Conservation (phyloP, 92 coral and sea anemone species). For the Epizoanthus rinbou region DNA sequence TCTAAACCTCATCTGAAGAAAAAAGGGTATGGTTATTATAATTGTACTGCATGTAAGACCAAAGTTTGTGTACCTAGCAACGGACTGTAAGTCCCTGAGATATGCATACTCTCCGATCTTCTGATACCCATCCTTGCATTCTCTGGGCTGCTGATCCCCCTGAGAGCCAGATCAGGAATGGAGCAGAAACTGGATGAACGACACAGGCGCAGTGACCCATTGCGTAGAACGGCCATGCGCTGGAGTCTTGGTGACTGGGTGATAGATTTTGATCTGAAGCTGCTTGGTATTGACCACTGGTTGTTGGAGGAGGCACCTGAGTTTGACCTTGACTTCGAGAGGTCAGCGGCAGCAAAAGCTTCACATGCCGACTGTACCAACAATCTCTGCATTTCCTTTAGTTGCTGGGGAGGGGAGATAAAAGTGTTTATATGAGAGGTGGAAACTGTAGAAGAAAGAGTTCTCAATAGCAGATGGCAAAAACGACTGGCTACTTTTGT, state of each 20-base stretch:
- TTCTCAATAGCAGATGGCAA: too few relatives aligned
- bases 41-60: too few relatives aligned
- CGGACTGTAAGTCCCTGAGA: slow-evolving; percentile 68
- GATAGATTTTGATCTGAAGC: slow-evolving; percentile 54
- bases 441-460: not conserved
- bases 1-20: too few relatives aligned
- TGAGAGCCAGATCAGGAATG: slow-evolving; percentile 64
- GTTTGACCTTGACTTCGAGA: slow-evolving; percentile 91
- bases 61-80: slow-evolving; percentile 60
- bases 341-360: slow-evolving; percentile 86
- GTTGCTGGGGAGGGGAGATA: slow-evolving; percentile 59
- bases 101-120: slow-evolving; percentile 79
- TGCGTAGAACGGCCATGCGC: slow-evolving; percentile 53
- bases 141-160: slow-evolving; percentile 55
- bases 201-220: slow-evolving; percentile 50
- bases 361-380: slow-evolving; percentile 98
- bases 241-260: slow-evolving; percentile 66
- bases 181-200: slow-evolving; percentile 83
- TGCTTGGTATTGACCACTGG: slow-evolving; percentile 54
- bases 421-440: not conserved
- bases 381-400: slow-evolving; percentile 95
- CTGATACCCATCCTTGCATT: slow-evolving; percentile 46
- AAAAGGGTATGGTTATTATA: too few relatives aligned
- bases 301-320: slow-evolving; percentile 79
- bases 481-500: too few relatives aligned